Percentiles rank a stretch among this genome's conserved stretches.
Conservation (phyloP, 2,888 invertebrate species). For the Silvanus unidentatus region DNA sequence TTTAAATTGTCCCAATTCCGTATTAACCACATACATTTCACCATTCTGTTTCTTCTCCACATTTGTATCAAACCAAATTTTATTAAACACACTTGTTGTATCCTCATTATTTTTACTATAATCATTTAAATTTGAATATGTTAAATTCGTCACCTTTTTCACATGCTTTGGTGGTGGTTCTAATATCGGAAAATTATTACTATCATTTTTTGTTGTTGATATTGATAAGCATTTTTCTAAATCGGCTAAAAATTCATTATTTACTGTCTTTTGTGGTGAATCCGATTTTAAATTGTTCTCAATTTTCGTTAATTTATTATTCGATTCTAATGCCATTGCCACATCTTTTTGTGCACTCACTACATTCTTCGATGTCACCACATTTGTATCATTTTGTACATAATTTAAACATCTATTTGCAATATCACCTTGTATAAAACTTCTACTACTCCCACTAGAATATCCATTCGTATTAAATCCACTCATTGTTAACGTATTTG, state of each 20-base stretch:
- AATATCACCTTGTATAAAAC: slow-evolving; percentile 29
- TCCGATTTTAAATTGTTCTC: slow-evolving; percentile 19
- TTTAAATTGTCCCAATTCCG: slow-evolving; percentile 35
- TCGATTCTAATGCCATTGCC: slow-evolving; percentile 9
- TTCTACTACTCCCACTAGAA: background rate
- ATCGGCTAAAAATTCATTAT: slow-evolving; percentile 56
- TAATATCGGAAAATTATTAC: slow-evolving; percentile 43
- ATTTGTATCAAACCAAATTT: slow-evolving; percentile 49
- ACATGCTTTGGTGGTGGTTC: slow-evolving; percentile 46
- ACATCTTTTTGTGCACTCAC: slow-evolving; percentile 12
- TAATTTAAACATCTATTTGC: slow-evolving; percentile 28
- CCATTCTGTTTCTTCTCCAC: slow-evolving; percentile 15
- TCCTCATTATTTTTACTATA: slow-evolving; percentile 43
- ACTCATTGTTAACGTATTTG: background rate
- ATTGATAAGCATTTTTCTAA: slow-evolving; percentile 55
- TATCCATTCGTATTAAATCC: background rate
- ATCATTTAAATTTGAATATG: slow-evolving; percentile 26
- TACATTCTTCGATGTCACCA: background rate
- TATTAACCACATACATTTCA: slow-evolving; percentile 21
- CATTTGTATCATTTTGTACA: slow-evolving; percentile 14
- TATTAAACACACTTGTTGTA: slow-evolving; percentile 46
- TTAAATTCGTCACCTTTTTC: slow-evolving; percentile 14
- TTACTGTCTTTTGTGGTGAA: slow-evolving; percentile 17
- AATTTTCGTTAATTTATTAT: slow-evolving; percentile 6
- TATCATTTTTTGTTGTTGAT: slow-evolving; percentile 19